These are phyloP conservation scores for Elgaria multicarinata DNA, from an alignment of 2,113 vertebrate genomes.

Conservation along the genomic window DNA sequence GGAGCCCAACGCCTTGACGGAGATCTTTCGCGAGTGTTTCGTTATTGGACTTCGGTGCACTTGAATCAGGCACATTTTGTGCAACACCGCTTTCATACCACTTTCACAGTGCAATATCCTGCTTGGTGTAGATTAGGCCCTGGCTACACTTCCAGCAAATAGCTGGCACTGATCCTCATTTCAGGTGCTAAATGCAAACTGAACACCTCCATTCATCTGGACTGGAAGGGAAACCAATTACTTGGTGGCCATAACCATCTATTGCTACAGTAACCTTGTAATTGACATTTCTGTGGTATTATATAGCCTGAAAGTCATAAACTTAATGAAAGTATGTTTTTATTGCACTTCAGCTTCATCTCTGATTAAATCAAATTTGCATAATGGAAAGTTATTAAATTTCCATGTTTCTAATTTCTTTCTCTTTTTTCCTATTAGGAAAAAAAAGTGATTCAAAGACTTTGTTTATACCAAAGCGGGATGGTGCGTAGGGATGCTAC, in stretches of 20 bases:
- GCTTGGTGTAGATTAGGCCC: too few relatives aligned
- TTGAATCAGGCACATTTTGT: too few relatives aligned
- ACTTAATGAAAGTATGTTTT: constrained; percentile 84
- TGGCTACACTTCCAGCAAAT: neutral
- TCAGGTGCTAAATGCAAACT: constrained; percentile 23
- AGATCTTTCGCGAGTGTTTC: too few relatives aligned
- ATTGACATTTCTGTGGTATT: constrained; percentile 71
- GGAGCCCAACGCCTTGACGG: too few relatives aligned
- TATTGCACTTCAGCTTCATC: constrained; percentile 79
- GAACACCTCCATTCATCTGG: constrained; percentile 5
- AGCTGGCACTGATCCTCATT: rapidly evolving
- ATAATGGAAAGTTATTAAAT: constrained; percentile 85
- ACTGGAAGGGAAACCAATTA: constrained; percentile 45
- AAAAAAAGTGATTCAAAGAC: constrained; percentile 38
- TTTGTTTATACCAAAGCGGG: constrained; percentile 57
- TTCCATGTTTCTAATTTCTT: constrained; percentile 78
- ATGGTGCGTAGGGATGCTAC: constrained; percentile 42
- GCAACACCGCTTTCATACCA: too few relatives aligned
- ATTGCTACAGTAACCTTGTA: constrained; percentile 76
- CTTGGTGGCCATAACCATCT: constrained; percentile 52
- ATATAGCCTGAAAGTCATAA: constrained; percentile 77
- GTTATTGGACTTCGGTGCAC: too few relatives aligned
- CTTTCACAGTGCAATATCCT: too few relatives aligned
- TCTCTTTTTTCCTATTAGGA: constrained; percentile 16
- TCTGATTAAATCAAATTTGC: constrained; percentile 85